Conservation (phyloP, 2,113 vertebrate genomes). For the Columba livia region DNA sequence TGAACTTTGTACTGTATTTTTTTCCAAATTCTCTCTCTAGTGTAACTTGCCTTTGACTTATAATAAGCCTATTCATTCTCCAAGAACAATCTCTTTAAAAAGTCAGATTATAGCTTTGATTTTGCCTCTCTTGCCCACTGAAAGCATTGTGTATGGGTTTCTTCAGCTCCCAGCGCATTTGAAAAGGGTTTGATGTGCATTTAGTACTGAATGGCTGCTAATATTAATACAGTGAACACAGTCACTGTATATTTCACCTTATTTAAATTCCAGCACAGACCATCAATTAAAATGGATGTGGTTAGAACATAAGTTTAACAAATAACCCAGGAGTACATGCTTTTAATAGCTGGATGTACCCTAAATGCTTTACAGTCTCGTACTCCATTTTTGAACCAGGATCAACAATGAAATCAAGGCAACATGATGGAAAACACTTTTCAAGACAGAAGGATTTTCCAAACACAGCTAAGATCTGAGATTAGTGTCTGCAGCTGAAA, state of each 20-base stretch:
- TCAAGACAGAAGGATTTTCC: neutral
- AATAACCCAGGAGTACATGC: neutral
- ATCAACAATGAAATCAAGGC: neutral
- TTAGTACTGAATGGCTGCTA: neutral
- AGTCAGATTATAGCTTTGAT: neutral
- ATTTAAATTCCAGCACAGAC: neutral
- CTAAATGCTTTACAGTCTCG: neutral
- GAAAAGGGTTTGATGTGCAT: neutral
- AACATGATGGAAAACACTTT: neutral
- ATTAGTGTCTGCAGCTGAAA: neutral
- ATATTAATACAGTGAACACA: neutral
- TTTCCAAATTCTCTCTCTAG: neutral
- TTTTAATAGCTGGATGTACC: neutral
- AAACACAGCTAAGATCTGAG: neutral
- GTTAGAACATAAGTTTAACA: neutral
- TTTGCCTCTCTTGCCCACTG: neutral
- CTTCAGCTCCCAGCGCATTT: neutral
- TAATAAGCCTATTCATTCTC: neutral
- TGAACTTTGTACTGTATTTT: neutral
- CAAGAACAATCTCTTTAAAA: neutral
- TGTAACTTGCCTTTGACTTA: neutral
- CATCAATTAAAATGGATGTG: neutral
- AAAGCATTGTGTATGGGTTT: neutral
- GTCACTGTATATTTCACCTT: neutral
- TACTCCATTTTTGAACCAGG: neutral